Conservation (phyloP, 2,113 vertebrate species). For the Falcunculus frontatus region DNA sequence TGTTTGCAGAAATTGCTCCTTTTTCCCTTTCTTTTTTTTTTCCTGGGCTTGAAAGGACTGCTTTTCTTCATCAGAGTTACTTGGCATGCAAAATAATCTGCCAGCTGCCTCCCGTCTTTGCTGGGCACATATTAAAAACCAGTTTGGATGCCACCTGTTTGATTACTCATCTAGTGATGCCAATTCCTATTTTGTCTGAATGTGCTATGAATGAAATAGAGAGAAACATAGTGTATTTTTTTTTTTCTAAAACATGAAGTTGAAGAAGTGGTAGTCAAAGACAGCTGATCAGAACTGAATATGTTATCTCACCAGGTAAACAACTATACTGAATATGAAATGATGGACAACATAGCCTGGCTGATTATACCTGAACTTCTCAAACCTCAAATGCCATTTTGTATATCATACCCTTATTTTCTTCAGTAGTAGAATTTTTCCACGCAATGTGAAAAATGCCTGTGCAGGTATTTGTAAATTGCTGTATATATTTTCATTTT, state of each 20-base stretch:
- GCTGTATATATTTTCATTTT: background rate
- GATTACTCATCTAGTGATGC: conserved; percentile 6
- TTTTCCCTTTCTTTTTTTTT: too few species aligned
- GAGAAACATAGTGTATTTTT: background rate
- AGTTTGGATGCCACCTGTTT: conserved; percentile 39
- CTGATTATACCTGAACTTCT: background rate
- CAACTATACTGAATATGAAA: background rate
- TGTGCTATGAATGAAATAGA: background rate
- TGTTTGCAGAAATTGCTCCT: background rate
- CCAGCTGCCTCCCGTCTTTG: conserved; percentile 29
- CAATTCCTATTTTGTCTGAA: conserved; percentile 4
- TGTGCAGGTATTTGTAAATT: background rate
- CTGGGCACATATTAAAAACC: background rate
- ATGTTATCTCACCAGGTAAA: background rate
- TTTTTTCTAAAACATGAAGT: background rate
- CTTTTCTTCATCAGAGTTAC: background rate
- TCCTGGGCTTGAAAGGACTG: background rate
- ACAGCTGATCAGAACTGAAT: background rate
- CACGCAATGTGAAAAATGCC: background rate
- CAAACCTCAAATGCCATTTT: background rate
- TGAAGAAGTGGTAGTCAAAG: background rate
- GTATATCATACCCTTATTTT: accelerated
- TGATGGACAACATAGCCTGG: background rate
- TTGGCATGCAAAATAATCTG: conserved; percentile 26
- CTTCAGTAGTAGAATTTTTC: background rate